Evolutionary conservation across 2,113 vertebrate species (phyloP).

Genomic region (Hydrolagus affinis): DNA sequence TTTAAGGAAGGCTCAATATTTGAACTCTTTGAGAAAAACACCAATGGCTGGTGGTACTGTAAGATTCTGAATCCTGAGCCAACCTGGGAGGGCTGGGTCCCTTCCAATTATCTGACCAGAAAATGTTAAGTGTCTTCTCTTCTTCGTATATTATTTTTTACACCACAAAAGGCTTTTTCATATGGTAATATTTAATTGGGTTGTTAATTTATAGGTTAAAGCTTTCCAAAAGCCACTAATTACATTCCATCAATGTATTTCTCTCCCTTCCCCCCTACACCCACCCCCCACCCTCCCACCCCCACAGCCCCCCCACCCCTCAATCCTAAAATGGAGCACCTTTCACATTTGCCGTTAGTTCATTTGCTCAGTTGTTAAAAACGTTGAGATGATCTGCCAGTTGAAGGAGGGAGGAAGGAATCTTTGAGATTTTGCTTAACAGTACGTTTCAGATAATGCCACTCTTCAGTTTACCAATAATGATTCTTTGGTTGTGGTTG

Average conservation of each 20-base stretch:
- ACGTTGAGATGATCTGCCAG: neutral
- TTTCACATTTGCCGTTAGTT: too few relatives aligned
- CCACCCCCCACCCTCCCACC: too few relatives aligned
- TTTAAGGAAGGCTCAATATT: conserved; percentile 91
- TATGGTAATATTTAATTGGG: conserved; percentile 61
- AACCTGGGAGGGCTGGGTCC: conserved; percentile 88
- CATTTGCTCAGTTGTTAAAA: too few relatives aligned
- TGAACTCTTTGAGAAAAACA: conserved; percentile 82
- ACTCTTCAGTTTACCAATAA: neutral
- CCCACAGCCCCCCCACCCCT: too few relatives aligned
- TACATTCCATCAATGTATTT: conserved; percentile 12
- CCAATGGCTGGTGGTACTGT: conserved; percentile 96
- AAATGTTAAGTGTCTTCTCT: conserved; percentile 67
- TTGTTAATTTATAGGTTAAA: conserved; percentile 65
- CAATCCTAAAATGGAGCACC: neutral
- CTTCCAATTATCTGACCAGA: conserved; percentile 92
- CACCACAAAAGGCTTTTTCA: conserved; percentile 36
- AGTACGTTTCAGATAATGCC: neutral
- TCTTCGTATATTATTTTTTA: conserved; percentile 29
- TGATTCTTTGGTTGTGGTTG: too few relatives aligned
- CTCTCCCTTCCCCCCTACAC: too few relatives aligned
- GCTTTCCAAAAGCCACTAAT: conserved; percentile 37
- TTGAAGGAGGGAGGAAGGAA: neutral
- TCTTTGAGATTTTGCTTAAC: neutral
- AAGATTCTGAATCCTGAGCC: conserved; percentile 70